Evolutionary conservation across 2,797 vertebrate species (phyloP).

Genomic region (Pangasius mekongensis): DNA sequence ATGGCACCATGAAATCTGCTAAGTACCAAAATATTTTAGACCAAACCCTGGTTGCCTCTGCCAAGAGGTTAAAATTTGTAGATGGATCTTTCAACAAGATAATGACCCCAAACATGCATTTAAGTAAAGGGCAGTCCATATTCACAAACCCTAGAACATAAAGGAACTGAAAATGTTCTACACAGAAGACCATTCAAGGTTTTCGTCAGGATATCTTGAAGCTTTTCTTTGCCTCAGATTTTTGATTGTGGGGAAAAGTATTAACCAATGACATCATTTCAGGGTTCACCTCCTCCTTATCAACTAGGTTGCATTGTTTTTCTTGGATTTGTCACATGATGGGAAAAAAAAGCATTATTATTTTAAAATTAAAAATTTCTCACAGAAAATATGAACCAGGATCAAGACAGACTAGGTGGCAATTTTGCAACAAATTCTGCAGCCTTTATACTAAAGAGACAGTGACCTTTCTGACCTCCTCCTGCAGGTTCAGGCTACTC

Average conservation of each 20-base stretch:
- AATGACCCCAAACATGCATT: neutral
- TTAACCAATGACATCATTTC: neutral
- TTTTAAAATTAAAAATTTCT: neutral
- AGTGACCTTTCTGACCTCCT: neutral
- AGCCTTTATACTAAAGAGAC: neutral
- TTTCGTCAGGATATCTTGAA: neutral
- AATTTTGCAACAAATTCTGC: neutral
- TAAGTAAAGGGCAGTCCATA: neutral
- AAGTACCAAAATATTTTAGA: neutral
- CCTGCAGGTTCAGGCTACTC: slow-evolving; percentile 85
- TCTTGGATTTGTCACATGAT: neutral
- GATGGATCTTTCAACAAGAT: neutral
- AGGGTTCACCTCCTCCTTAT: neutral
- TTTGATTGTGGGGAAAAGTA: neutral
- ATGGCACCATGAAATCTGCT: neutral
- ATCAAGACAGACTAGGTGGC: neutral
- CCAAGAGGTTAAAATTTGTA: neutral
- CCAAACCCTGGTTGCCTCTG: neutral
- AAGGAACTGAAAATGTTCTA: neutral
- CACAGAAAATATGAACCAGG: neutral
- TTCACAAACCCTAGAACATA: neutral
- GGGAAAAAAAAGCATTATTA: neutral
- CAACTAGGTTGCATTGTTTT: neutral
- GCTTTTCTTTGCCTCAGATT: neutral
- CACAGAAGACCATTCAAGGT: neutral